Base-by-base conservation (phyloP, 2,888 invertebrate species). In the Drosophila differens region DNA sequence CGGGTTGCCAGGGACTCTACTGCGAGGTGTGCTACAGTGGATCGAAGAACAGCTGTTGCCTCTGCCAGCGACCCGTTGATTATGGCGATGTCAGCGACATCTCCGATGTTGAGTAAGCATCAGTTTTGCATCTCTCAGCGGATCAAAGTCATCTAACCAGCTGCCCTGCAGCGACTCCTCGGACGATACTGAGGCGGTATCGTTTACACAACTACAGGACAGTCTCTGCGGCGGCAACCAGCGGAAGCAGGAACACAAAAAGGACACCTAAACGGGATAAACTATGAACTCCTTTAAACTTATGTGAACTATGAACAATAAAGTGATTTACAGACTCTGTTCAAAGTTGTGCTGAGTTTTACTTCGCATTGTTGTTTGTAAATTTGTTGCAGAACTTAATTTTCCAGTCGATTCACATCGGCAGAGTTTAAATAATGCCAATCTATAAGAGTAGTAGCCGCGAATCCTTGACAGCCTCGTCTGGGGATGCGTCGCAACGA, bases 11-110 rank as follows among this genome's bases (percentile, higher is more conserved):
- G 12, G 97, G 97, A 0, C 91, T 95, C 0, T 98, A 96, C 90
- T 98, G 98, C 87, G 89, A 93, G 0, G 94, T 95, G 57, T 98
- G 98, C 89, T 97, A 95, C 89, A 92, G 93, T 0, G 96, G 97
- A 87, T 94, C 97, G 47, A 95, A 96, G 28, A 95, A 96, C 79
- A 89, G 96, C 3, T 98, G 98, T 85, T 96, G 97, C 0, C 94
- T 97, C 44, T 98, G 98, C 86, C 93, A 95, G 80, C 95, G 95
- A 5, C 97, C 97, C 0, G 94, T 96, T 4, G 96, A 97, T 53
- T 97, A 97, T 90, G 97, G 96, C 0, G 97, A 97, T 90, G 79
- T 95, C 0, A 96, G 97, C 57, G 97, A 97, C 88, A 92, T 96
- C 47, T 97, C 97, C 78, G 96, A 97, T 86, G 97, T 97, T 93